Percentiles rank a stretch among this genome's conserved stretches.
Conservation (phyloP, 2,797 vertebrate species). For the Anableps anableps region DNA sequence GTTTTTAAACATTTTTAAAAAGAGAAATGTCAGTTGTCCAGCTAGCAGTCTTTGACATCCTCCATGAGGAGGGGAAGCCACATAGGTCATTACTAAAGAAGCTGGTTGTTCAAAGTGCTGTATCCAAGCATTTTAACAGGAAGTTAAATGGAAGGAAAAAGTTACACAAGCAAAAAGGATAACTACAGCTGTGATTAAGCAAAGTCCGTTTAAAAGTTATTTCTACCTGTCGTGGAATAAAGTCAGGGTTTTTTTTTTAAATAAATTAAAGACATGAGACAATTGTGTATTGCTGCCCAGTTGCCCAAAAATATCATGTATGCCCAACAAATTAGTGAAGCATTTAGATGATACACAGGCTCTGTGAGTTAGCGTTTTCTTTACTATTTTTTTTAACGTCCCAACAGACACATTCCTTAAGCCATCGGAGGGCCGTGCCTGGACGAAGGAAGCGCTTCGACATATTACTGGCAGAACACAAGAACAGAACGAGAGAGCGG, state of each 20-base stretch:
- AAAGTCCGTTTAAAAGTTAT: too few relatives aligned
- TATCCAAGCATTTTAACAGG: not conserved
- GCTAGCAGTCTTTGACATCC: too few relatives aligned
- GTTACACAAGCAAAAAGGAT: not conserved
- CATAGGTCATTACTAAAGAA: not conserved
- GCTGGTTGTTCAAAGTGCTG: not conserved
- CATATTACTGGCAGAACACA: constrained; percentile 96
- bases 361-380: not conserved
- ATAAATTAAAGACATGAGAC: not conserved
- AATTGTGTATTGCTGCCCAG: not conserved
- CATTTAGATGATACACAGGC: not conserved
- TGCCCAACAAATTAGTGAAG: not conserved
- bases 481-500: constrained; percentile 96
- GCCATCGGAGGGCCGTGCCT: constrained; percentile 97
- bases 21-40: too few relatives aligned
- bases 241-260: too few relatives aligned
- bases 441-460: constrained; percentile 98
- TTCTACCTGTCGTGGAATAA: too few relatives aligned
- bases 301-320: not conserved
- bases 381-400: not conserved
- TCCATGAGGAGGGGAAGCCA: too few relatives aligned
- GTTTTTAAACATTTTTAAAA: too few relatives aligned
- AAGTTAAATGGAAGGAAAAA: constrained; percentile 1
- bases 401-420: constrained; percentile 99
- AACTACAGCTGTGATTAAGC: too few relatives aligned